phyloP scores from a whole-genome alignment of 1,140 invertebrate genomes.

The Nephotettix cincticeps region DNA sequence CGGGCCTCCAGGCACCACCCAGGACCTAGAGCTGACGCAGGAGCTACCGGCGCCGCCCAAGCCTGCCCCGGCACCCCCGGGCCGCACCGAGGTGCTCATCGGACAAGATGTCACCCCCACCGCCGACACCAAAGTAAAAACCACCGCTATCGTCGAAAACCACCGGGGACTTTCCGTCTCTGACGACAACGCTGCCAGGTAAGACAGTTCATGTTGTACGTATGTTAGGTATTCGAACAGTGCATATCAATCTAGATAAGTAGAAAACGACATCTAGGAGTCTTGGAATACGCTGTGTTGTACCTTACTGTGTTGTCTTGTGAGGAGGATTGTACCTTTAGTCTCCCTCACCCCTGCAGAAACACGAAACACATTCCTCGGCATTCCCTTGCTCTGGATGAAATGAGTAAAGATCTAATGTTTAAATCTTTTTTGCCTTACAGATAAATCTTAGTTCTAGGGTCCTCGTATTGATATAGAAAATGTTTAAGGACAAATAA shows the following conservation, averaged over 20 bases:
- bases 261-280: too few species aligned
- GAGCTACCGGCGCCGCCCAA: constrained; percentile 12
- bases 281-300: neutral
- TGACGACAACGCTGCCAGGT: constrained; percentile 9
- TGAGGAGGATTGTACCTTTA: neutral
- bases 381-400: too few species aligned
- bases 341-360: neutral
- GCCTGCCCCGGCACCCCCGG: constrained; percentile 57
- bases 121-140: constrained; percentile 57
- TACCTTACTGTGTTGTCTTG: neutral
- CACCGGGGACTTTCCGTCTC: constrained; percentile 5
- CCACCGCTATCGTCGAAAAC: constrained; percentile 55
- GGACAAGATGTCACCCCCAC: constrained; percentile 52
- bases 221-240: too few species aligned
- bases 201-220: too few species aligned
- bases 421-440: too few species aligned
- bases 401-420: too few species aligned
- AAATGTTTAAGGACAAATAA: neutral
- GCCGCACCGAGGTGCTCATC: constrained; percentile 69
- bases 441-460: too few species aligned
- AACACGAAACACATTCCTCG: too few species aligned
- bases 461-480: too few species aligned
- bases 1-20: neutral
- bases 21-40: constrained; percentile 16
- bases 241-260: too few species aligned